A percentile compares a stretch with the other conserved stretches of the same genome.
phyloP scores from a whole-genome alignment of 2,797 vertebrate genomes.

The Heteromormyrus szaboi region DNA sequence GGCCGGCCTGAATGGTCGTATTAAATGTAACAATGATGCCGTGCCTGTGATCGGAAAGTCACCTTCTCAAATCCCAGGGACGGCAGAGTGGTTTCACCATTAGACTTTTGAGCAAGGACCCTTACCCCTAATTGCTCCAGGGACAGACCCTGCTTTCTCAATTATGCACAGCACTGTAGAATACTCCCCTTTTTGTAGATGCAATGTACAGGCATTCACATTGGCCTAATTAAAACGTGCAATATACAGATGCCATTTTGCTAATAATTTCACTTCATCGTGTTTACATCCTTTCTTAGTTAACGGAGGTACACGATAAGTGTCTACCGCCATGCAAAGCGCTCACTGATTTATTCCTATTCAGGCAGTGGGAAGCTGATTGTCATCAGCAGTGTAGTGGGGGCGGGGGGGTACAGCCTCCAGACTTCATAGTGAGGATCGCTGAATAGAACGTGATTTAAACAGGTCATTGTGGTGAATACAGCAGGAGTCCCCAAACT shows the following conservation, averaged over 20 bases:
- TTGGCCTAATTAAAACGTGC: background rate
- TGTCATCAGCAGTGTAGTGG: background rate
- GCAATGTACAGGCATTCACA: background rate
- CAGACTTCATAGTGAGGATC: background rate
- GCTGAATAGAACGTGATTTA: background rate
- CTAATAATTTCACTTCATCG: background rate
- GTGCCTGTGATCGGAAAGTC: background rate
- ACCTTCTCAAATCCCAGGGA: background rate
- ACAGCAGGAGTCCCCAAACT: background rate
- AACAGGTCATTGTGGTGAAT: background rate
- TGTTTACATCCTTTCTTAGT: background rate
- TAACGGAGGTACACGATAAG: background rate
- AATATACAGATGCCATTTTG: background rate
- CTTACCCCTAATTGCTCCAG: background rate
- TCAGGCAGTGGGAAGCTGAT: background rate
- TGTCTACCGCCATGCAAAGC: background rate
- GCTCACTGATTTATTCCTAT: background rate
- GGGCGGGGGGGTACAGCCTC: background rate
- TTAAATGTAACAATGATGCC: background rate
- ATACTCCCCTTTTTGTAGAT: background rate
- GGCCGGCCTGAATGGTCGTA: background rate
- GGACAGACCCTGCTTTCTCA: background rate
- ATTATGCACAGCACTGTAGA: background rate
- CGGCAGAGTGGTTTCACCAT: background rate
- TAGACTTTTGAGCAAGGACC: background rate